Conservation (phyloP, 2,888 invertebrate species). For the Cabera pusaria region DNA sequence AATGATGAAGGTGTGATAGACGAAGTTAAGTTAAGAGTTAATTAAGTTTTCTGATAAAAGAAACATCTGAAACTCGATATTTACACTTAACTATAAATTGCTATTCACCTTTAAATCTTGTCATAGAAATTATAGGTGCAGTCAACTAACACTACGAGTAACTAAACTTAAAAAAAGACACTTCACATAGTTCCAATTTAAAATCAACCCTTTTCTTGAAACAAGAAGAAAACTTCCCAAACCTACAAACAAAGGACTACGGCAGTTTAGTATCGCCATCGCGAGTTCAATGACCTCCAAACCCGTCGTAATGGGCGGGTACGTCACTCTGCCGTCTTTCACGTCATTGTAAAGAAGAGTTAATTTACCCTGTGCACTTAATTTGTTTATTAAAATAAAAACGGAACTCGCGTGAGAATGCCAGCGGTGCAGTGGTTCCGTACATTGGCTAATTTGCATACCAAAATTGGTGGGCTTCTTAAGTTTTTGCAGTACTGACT, state of each 20-base stretch:
- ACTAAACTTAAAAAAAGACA: too few species aligned
- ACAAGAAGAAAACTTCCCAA: too few species aligned
- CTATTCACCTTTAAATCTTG: too few species aligned
- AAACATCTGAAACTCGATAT: too few species aligned
- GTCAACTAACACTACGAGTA: too few species aligned
- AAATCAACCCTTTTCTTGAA: too few species aligned
- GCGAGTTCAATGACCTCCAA: slow-evolving; percentile 50
- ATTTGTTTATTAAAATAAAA: slow-evolving; percentile 59
- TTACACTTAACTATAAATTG: too few species aligned
- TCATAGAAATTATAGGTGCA: too few species aligned
- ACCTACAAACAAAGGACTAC: slow-evolving; percentile 21
- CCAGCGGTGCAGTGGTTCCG: slow-evolving; percentile 23
- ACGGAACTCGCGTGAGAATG: slow-evolving; percentile 29
- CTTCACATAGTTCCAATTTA: too few species aligned
- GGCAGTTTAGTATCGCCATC: slow-evolving; percentile 17
- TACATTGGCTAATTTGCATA: slow-evolving; percentile 19
- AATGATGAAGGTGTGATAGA: too few species aligned
- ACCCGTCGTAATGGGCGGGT: slow-evolving; percentile 59
- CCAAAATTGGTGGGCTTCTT: slow-evolving; percentile 15
- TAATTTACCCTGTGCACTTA: slow-evolving; percentile 70
- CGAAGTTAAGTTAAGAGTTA: too few species aligned
- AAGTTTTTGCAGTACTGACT: slow-evolving; percentile 11
- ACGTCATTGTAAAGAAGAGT: slow-evolving; percentile 64
- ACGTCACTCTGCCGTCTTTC: slow-evolving; percentile 66
- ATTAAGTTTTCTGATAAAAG: too few species aligned